Percentiles rank a stretch among this genome's conserved stretches.
These are phyloP conservation scores for Australoheros scitulus DNA, from an alignment of 2,113 vertebrate genomes.

Conservation along the genomic window DNA sequence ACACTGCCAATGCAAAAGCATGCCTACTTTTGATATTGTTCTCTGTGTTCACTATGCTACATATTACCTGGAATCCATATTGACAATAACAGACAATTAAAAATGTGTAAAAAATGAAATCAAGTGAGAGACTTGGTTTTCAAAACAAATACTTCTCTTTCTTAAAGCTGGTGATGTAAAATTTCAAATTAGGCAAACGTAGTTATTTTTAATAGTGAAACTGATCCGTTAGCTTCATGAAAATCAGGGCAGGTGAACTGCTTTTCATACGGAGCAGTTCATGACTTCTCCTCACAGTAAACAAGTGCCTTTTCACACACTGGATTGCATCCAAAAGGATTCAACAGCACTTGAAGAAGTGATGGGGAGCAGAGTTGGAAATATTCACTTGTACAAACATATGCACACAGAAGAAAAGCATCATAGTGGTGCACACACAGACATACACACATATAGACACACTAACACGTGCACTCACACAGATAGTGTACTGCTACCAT, in stretches of 20 bases:
- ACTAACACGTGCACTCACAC: neutral
- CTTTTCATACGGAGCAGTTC: neutral
- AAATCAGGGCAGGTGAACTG: neutral
- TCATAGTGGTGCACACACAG: neutral
- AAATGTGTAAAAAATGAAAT: neutral
- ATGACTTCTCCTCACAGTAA: neutral
- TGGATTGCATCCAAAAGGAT: conserved; percentile 22
- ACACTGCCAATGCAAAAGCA: conserved; percentile 15
- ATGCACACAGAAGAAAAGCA: neutral
- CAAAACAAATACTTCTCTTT: neutral
- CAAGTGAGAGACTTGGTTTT: neutral
- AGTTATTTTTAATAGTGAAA: neutral
- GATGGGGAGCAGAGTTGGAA: conserved; percentile 7
- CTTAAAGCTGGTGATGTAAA: neutral
- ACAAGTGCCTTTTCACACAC: conserved; percentile 7
- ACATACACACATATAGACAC: neutral
- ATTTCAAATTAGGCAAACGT: neutral
- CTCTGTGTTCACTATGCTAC: neutral
- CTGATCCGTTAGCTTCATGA: neutral
- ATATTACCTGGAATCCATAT: neutral
- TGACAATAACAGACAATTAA: neutral
- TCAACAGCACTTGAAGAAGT: neutral
- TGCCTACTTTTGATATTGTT: neutral
- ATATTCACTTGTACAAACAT: conserved; percentile 15
- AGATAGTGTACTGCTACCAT: conserved; percentile 19